phyloP scores from a whole-genome alignment of 1,140 invertebrate genomes.

The Drosophila santomea region DNA sequence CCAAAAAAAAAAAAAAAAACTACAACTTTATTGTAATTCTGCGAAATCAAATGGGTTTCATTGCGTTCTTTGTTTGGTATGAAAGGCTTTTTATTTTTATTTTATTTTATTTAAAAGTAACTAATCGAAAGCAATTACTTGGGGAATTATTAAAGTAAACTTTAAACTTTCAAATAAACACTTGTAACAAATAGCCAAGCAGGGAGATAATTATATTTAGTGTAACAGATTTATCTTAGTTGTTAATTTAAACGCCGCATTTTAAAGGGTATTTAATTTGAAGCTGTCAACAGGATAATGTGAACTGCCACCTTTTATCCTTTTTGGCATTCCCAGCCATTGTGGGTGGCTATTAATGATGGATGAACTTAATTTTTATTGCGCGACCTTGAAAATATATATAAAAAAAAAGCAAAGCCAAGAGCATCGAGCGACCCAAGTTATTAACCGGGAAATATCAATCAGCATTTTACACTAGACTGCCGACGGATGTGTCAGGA shows the following conservation, averaged over 20 bases:
- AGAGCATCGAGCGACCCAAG: constrained; percentile 28
- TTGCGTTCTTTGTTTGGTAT: neutral
- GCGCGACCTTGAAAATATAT: constrained; percentile 58
- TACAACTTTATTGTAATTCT: neutral
- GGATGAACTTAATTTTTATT: constrained; percentile 80
- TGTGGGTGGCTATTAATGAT: constrained; percentile 58
- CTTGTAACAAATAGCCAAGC: no score
- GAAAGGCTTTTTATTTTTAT: neutral
- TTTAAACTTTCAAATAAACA: neutral
- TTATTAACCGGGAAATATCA: constrained; percentile 78
- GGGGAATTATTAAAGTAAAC: neutral
- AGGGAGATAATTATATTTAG: no score
- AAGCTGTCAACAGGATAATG: constrained; percentile 29
- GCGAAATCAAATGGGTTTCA: neutral
- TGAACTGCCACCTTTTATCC: neutral
- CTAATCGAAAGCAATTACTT: neutral
- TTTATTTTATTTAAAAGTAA: no score
- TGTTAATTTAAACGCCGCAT: neutral
- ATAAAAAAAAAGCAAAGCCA: neutral
- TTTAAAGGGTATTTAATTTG: constrained; percentile 10
- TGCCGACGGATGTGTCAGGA: constrained; percentile 39
- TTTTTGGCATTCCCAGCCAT: neutral
- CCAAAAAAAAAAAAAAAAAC: neutral
- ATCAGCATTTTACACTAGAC: constrained; percentile 76
- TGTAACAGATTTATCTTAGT: neutral